Base-by-base conservation (phyloP, 1,140 invertebrate species). In the Palaemon carinicauda region DNA sequence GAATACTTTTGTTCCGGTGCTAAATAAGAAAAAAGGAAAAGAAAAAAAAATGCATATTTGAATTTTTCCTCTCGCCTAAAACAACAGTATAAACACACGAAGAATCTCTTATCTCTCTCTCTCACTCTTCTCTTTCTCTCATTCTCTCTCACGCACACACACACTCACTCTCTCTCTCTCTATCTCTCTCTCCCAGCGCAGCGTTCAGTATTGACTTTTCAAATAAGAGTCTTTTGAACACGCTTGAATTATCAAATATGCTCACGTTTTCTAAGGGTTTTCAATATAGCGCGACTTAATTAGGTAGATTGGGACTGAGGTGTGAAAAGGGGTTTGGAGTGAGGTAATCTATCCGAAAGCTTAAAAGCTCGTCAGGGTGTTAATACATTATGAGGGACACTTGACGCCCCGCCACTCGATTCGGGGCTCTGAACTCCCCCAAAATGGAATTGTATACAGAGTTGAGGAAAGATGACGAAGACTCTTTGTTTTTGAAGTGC, bases 221-320 rank as follows among this genome's bases (percentile, higher is more conserved):
- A 85, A 85, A 85, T 85, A 85, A 41, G 83, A 85, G 74, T 79
- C 83, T 85, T 85, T 85, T 85, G 83, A 85, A 79, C 83, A 80
- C 75, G 83, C 74, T 69, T 85, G 83, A 85, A 85, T 85, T 85
- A 85, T 85, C 83, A 78, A 85, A 78, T 85, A 79, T 53, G 83
- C 54, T 56, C 56, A 29, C 75, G 74, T 78, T 78, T 78, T 69
- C 75, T 78, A 69, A 85, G 83, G 83, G 60, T 79, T 78, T 85
- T 79, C 83, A 85, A 78, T 78, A 78, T 85, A 52, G 83, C 74
- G 54, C 53, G 75, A 78, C 56, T 79, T 85, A 85, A 85, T 85
- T 85, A 85, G 75, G 75, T 27, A 85, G 83, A 85, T 85, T 78
- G 83, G 83, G 83, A 65, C 75, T 69, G 74, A 85, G 83, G 83